A percentile compares a stretch with the other conserved stretches of the same genome.
Evolutionary conservation across 1,140 invertebrate genomes (phyloP).

Genomic region (Penaeus japonicus): DNA sequence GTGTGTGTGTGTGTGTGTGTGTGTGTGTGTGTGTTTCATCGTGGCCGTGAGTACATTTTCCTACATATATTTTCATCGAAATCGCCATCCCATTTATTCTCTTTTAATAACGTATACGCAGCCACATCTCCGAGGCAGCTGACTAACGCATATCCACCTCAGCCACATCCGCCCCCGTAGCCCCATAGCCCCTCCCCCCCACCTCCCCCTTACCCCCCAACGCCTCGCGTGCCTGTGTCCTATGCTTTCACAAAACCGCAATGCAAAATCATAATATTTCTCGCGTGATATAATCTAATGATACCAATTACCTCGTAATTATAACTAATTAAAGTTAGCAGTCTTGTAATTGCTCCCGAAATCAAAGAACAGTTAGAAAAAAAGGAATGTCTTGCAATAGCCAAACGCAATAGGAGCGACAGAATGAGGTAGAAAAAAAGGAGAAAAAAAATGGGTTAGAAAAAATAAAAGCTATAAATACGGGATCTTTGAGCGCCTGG

Average conservation of each 20-base stretch:
- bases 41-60: too few species aligned
- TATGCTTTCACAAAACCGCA: slow-evolving; percentile 14
- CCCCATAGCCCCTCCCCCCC: not conserved
- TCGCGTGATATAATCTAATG: slow-evolving; percentile 48
- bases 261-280: slow-evolving; percentile 37
- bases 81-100: too few species aligned
- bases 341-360: slow-evolving; percentile 32
- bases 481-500: too few species aligned
- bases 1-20: not conserved
- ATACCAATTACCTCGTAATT: slow-evolving; percentile 41
- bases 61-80: too few species aligned
- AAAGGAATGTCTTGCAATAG: not conserved
- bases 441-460: too few species aligned
- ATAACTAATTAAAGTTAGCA: slow-evolving; percentile 46
- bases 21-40: not conserved
- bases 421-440: not conserved
- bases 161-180: not conserved
- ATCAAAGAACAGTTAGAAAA: slow-evolving; percentile 22
- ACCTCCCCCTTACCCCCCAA: not conserved
- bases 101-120: too few species aligned
- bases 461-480: too few species aligned
- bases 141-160: not conserved
- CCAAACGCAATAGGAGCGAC: not conserved
- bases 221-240: slow-evolving; percentile 21
- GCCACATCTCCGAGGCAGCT: too few species aligned